Base-by-base conservation (phyloP, 2,888 invertebrate species). In the Lasioglossum figueresi region DNA sequence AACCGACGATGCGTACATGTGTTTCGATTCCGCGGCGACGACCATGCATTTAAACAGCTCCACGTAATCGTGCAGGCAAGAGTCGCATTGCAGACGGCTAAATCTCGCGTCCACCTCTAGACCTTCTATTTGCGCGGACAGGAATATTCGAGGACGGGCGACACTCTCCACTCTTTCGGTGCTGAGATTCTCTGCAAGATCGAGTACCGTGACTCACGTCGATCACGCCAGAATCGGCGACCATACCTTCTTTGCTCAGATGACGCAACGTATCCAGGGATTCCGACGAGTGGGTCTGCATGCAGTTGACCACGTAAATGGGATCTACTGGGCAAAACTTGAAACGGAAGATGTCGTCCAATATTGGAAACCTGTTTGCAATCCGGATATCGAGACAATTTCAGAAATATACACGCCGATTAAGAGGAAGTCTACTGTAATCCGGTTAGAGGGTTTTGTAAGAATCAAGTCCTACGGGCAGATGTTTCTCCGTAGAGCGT, bases 251-350 rank as follows among this genome's bases (percentile, higher is more conserved):
- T 1, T 12, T 1, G 37, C 0, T 16, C 5, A 14, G 19, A 23
- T 72, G n/a, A 16, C 5, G 12, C 0, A 40, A 37, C 37, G 1
- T 4, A 12, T 74, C 12, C 5, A n/a, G 27, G 6, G 59, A 48
- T 1, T 14, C 31, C 1, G 59, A 14, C 12, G 12, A 4, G 6
- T 10, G 14, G 10, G 71, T 27, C 31, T 78, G 86, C 10, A 73
- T 59, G 48, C 92, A 93, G 86, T 93, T 94, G 4, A 92, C 89
- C 4, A 94, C 93, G 83, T 94, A 94, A 76, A 94, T 90, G 1
- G 92, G 92, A 52, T 94, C 92, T 40, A 91, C 59, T 0, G 94
- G 93, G 45, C 92, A 93, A 68, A 91, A 83, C 85, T 92, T 93
- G 52, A 91, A 88, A 37, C 91, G 91, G 34, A 94, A 92, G 5